Evolutionary conservation across 2,113 vertebrate species (phyloP).

Genomic region (Leucoraja erinaceus): DNA sequence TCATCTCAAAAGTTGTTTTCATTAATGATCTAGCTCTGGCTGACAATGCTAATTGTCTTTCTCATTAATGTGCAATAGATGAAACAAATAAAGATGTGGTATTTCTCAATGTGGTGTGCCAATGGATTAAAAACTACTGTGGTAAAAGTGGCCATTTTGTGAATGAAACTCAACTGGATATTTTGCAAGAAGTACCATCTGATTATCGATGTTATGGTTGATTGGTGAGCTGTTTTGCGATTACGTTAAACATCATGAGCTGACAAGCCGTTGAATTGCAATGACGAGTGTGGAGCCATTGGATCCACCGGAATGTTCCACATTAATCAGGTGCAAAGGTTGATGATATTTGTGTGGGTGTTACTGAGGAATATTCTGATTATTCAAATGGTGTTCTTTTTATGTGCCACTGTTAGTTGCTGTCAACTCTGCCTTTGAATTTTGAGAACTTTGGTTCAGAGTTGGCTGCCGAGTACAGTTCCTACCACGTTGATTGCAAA

Average conservation of each 20-base stretch:
- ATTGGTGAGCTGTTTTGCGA: slow-evolving; percentile 12
- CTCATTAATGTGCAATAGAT: neutral
- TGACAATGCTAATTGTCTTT: neutral
- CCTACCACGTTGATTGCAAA: neutral
- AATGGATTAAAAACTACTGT: slow-evolving; percentile 1
- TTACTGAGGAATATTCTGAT: slow-evolving; percentile 4
- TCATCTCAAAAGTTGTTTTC: neutral
- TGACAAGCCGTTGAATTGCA: neutral
- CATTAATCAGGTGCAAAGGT: neutral
- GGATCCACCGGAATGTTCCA: slow-evolving; percentile 8
- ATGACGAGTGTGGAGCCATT: neutral
- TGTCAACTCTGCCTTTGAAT: neutral
- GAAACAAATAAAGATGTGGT: slow-evolving; percentile 25
- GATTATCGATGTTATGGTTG: neutral
- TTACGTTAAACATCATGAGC: neutral
- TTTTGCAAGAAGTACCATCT: neutral
- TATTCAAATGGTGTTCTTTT: neutral
- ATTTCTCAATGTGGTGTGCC: neutral
- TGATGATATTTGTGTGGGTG: neutral
- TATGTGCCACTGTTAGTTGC: neutral
- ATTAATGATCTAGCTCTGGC: neutral
- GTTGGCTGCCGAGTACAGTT: neutral
- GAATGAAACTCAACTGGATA: neutral
- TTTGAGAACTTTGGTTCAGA: neutral
- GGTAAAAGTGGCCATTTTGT: neutral